These are phyloP conservation scores for Chrysopilus asiliformis DNA, from an alignment of 2,888 invertebrate species.

Conservation along the genomic window DNA sequence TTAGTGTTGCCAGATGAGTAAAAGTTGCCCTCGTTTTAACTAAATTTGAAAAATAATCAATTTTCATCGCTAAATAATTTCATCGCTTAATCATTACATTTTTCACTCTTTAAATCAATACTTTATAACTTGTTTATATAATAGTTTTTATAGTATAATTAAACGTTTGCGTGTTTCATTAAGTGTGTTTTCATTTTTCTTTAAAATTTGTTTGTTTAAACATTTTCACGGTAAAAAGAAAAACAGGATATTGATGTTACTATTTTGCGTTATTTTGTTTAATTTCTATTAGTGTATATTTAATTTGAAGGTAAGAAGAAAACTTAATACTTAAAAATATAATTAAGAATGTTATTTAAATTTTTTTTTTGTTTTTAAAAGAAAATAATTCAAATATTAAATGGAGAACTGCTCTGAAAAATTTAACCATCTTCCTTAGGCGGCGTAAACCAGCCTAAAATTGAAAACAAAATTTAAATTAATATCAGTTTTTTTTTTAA, in stretches of 20 bases:
- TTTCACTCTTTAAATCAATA: no score
- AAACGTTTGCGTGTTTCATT: no score
- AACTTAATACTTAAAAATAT: slow-evolving; percentile 14
- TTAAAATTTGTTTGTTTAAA: no score
- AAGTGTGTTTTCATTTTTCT: not conserved
- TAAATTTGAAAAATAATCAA: no score
- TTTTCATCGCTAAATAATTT: no score
- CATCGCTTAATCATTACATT: no score
- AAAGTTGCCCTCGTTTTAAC: not conserved
- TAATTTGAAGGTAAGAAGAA: slow-evolving; percentile 11
- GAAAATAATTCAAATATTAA: slow-evolving; percentile 8
- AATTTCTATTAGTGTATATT: no score
- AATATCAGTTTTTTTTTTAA: no score
- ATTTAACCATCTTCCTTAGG: slow-evolving; percentile 82
- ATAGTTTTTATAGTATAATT: no score
- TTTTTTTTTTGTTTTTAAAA: slow-evolving; percentile 7
- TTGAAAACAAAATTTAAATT: no score
- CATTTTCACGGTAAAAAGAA: no score
- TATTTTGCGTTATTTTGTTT: slow-evolving; percentile 1
- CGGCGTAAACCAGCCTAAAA: slow-evolving; percentile 80
- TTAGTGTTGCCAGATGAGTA: not conserved
- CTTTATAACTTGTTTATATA: no score
- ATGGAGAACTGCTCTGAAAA: not conserved
- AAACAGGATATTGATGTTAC: not conserved
- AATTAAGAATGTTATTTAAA: slow-evolving; percentile 12